Base-by-base conservation (phyloP, 1,140 invertebrate species). In the Dryas iulia region DNA sequence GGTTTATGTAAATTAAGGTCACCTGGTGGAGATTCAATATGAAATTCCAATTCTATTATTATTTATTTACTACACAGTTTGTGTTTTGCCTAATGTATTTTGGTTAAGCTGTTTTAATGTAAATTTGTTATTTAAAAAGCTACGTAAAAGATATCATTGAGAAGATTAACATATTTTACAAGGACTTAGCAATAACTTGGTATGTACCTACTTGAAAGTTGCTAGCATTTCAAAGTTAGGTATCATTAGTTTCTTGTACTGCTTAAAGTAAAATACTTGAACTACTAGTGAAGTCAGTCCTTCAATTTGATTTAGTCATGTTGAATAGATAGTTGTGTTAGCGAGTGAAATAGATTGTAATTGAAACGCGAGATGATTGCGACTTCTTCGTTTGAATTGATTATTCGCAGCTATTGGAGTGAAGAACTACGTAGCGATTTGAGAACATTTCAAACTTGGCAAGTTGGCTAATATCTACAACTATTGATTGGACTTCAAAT, bases 1-100 rank as follows among this genome's bases (percentile, higher is more conserved):
- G 33, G 39, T 63, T 69, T 69, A 69, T 69, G 67, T 64, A 52
- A 69, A 69, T 52, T 14, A 59, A 35, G n/a, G 39, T 69, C 21
- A n/a, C 59, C 33, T 69, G 61, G 63, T 69, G 39, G 33, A 24
- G 24, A 21, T 59, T 59, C 30, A 23, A 59, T 59, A 30, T 10
- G 30, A 59, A 21, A 7, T 59, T 3, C 26, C 26, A 28, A 28
- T 28, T 28, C 3, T 28, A 28, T 28, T 28, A 3, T 3, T 28
- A 28, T 28, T 3, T 28, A 28, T 28, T 28, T 28, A 28, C 26
- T 28, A 28, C 6, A 28, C 26, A 28, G 26, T 6, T 28, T 28
- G 26, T 28, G 6, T 6, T 47, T n/a, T 30, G 24, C 14, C 28
- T 28, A 30, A 52, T 39, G 21, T 60, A 25, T 18, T 12, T 18